Evolutionary conservation across 2,113 vertebrate genomes (phyloP).

Genomic region (Neotoma lepida): DNA sequence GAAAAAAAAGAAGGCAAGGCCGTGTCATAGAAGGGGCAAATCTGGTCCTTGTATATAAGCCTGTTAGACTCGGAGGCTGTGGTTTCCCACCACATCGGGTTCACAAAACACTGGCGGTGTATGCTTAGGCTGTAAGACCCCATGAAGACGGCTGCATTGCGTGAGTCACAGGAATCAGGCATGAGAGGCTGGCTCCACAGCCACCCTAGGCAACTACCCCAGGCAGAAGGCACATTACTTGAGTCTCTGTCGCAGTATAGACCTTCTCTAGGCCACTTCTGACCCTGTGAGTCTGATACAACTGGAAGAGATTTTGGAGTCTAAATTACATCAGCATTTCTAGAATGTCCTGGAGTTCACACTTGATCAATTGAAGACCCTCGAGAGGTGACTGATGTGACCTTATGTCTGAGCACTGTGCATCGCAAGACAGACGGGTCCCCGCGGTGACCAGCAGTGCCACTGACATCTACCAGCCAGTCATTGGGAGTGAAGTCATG

Average conservation of each 20-base stretch:
- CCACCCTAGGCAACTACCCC: accelerated
- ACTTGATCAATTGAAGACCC: neutral
- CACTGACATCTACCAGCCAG: neutral
- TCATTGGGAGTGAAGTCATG: neutral
- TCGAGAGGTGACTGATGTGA: neutral
- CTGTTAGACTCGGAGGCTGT: neutral
- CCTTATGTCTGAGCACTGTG: neutral
- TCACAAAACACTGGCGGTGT: neutral
- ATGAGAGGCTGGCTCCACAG: accelerated
- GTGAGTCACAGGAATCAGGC: neutral
- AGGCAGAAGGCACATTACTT: accelerated
- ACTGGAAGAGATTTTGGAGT: neutral
- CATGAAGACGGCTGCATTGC: accelerated
- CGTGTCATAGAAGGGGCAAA: neutral
- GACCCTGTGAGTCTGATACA: neutral
- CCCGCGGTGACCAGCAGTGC: neutral
- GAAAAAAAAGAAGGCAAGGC: neutral
- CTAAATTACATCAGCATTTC: neutral
- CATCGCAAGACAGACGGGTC: neutral
- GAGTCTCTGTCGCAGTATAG: neutral
- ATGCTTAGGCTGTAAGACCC: neutral
- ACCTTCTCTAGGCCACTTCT: neutral
- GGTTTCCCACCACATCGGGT: neutral
- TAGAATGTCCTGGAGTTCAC: neutral
- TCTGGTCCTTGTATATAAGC: neutral